A percentile compares a stretch with the other conserved stretches of the same genome.
These are phyloP conservation scores for Gambusia affinis DNA, from an alignment of 2,113 vertebrate species.

Conservation along the genomic window DNA sequence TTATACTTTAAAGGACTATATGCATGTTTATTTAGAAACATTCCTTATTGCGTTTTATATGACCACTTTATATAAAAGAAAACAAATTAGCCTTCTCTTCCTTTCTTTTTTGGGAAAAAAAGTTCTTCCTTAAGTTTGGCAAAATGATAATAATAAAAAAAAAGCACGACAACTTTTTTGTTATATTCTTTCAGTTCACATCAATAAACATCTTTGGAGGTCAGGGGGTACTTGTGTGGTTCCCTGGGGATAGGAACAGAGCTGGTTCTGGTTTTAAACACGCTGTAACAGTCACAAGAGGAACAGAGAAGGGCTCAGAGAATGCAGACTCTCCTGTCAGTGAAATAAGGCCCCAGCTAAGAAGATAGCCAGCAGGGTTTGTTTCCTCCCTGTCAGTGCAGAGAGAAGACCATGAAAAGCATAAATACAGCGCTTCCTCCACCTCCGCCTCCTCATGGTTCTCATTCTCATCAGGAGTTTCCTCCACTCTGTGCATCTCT, in stretches of 20 bases:
- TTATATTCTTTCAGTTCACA: conserved; percentile 28
- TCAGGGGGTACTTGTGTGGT: conserved; percentile 38
- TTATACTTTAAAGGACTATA: background rate
- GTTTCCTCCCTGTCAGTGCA: conserved; percentile 70
- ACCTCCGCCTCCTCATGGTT: conserved; percentile 56
- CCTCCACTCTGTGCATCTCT: conserved; percentile 28
- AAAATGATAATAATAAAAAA: conserved; percentile 1
- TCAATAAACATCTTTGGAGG: conserved; percentile 42
- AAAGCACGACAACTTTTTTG: conserved; percentile 9
- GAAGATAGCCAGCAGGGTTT: conserved; percentile 66
- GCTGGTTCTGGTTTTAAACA: conserved; percentile 60
- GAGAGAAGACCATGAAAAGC: conserved; percentile 63
- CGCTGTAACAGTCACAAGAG: conserved; percentile 49
- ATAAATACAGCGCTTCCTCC: conserved; percentile 74
- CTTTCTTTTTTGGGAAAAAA: background rate
- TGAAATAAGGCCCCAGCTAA: conserved; percentile 49
- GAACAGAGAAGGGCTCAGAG: conserved; percentile 48
- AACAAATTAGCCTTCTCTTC: background rate
- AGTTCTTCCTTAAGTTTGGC: background rate
- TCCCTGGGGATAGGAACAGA: conserved; percentile 49
- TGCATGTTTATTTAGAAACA: background rate
- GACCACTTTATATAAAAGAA: background rate
- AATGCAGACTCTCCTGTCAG: conserved; percentile 52
- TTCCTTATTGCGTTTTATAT: background rate
- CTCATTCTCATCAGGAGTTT: conserved; percentile 59